Percentiles rank a stretch among this genome's conserved stretches.
Conservation (phyloP, 2,113 vertebrate genomes). For the Lathamus discolor region DNA sequence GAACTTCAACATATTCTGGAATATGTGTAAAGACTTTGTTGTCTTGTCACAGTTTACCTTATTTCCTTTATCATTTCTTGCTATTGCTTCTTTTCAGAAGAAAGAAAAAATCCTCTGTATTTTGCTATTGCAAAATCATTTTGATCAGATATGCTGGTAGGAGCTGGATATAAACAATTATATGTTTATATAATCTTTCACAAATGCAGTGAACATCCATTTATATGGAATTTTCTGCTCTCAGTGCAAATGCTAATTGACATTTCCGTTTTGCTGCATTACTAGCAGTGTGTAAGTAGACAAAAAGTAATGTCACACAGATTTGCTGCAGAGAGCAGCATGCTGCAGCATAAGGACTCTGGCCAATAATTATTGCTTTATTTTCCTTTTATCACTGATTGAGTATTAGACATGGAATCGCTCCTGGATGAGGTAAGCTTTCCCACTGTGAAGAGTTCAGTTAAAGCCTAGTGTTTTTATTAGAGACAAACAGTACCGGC, state of each 20-base stretch:
- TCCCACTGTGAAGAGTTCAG: not conserved
- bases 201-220: not conserved
- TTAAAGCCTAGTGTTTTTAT: not conserved
- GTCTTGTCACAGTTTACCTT: not conserved
- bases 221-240: slow-evolving; percentile 2
- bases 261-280: slow-evolving; percentile 8
- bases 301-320: not conserved
- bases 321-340: slow-evolving; percentile 9
- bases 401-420: not conserved
- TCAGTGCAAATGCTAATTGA: slow-evolving; percentile 1
- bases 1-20: not conserved
- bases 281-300: not conserved
- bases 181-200: not conserved
- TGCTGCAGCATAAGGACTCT: not conserved
- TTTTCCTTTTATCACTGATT: not conserved
- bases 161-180: not conserved
- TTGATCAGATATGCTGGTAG: not conserved
- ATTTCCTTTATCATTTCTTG: not conserved
- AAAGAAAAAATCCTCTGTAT: not conserved
- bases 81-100: not conserved
- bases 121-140: not conserved
- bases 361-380: not conserved
- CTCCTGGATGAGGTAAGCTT: not conserved
- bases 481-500: not conserved
- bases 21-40: not conserved